Evolutionary conservation across 2,888 invertebrate genomes (phyloP).

Genomic region (Machimus atricapillus): DNA sequence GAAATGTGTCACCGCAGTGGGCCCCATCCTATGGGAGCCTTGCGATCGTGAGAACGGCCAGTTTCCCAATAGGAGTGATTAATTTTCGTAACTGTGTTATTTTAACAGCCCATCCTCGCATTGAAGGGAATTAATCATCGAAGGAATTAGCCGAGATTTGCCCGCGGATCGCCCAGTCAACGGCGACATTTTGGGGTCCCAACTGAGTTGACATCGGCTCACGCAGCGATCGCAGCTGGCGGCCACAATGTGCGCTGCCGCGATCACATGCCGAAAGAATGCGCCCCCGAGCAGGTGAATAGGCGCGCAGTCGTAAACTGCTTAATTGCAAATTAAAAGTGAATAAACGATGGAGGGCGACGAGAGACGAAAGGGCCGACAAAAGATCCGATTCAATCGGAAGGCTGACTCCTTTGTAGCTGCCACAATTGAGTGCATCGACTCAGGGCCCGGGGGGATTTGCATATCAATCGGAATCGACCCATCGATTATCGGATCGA

Average conservation of each 20-base stretch:
- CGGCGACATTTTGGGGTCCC: background rate
- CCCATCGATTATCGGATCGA: constrained; percentile 11
- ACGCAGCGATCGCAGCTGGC: background rate
- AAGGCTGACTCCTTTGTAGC: constrained; percentile 4
- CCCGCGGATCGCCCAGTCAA: background rate
- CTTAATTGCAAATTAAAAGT: constrained; percentile 30
- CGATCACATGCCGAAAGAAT: background rate
- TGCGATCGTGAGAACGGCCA: background rate
- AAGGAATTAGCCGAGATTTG: background rate
- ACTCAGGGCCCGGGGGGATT: background rate
- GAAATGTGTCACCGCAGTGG: background rate
- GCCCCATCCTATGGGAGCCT: background rate
- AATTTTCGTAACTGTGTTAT: constrained; percentile 25
- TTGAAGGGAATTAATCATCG: constrained; percentile 5
- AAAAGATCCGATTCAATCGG: background rate
- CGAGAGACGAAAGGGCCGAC: background rate
- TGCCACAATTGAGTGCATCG: background rate
- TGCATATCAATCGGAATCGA: constrained; percentile 21
- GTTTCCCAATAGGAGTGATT: constrained; percentile 6
- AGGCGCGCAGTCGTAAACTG: background rate
- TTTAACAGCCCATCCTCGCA: background rate
- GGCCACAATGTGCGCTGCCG: background rate
- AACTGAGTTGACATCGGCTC: background rate
- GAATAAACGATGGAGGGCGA: constrained; percentile 1
- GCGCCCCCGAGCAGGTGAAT: background rate